phyloP scores from a whole-genome alignment of 2,797 vertebrate species.

The Uromys caudimaculatus region DNA sequence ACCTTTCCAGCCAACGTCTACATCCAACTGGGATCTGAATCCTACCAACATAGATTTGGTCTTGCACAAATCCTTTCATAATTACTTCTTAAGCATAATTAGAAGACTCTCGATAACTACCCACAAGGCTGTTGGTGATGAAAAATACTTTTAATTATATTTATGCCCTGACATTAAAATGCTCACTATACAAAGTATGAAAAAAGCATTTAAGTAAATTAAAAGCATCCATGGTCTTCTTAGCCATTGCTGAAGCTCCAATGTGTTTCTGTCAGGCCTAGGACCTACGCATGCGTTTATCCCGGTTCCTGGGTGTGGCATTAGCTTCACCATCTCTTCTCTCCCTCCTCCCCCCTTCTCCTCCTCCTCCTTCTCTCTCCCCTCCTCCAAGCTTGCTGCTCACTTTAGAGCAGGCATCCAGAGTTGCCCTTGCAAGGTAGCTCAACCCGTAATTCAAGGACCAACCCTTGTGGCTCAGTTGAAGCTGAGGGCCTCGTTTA shows the following conservation, averaged over 20 bases:
- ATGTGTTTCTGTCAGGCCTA: background rate
- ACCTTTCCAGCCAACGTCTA: background rate
- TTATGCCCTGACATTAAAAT: constrained; percentile 35
- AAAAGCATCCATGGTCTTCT: background rate
- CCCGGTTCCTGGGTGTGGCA: background rate
- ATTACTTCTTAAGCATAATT: constrained; percentile 62
- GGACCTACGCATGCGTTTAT: background rate
- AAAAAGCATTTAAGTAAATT: constrained; percentile 38
- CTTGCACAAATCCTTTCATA: background rate
- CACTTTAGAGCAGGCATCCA: background rate
- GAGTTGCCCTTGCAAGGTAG: background rate
- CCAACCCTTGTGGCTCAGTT: background rate
- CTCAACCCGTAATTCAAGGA: background rate
- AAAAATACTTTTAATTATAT: constrained; percentile 64
- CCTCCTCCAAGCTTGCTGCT: background rate
- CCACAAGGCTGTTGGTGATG: constrained; percentile 8
- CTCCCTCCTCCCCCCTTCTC: background rate
- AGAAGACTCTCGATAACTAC: constrained; percentile 54
- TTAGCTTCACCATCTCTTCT: background rate
- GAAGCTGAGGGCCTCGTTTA: background rate
- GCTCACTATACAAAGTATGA: constrained; percentile 11
- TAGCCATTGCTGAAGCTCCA: background rate
- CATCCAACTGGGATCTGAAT: background rate
- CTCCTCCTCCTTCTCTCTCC: background rate
- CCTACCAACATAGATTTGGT: background rate